Conservation (phyloP, 1,140 invertebrate species). For the Grapholita molesta region DNA sequence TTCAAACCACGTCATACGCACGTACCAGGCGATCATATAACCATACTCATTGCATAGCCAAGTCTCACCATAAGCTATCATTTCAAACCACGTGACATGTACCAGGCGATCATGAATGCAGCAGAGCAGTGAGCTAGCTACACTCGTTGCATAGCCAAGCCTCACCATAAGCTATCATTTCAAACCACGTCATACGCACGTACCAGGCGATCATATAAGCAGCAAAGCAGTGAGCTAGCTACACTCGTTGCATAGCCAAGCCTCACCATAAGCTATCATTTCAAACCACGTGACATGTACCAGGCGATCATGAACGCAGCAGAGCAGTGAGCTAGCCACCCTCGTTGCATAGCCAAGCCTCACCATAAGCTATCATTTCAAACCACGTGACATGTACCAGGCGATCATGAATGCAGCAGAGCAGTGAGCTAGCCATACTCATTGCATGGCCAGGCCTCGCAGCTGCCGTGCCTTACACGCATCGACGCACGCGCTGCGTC, state of each 20-base stretch:
- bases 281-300: background rate
- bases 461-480: slow-evolving; percentile 71
- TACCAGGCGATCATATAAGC: too few relatives aligned
- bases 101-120: too few relatives aligned
- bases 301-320: background rate
- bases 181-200: too few relatives aligned
- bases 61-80: too few relatives aligned
- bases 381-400: background rate
- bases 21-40: too few relatives aligned
- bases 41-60: too few relatives aligned
- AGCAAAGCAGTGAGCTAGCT: too few relatives aligned
- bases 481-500: slow-evolving; percentile 58
- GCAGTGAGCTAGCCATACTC: background rate
- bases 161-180: too few relatives aligned
- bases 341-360: background rate
- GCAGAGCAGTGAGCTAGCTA: too few relatives aligned
- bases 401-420: background rate
- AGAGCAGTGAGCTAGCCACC: background rate
- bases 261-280: background rate
- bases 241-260: background rate
- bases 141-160: too few relatives aligned
- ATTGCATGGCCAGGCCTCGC: slow-evolving; percentile 24
- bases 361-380: background rate
- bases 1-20: too few relatives aligned
- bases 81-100: too few relatives aligned